phyloP scores from a whole-genome alignment of 2,113 vertebrate genomes.

The Pardalotus punctatus region DNA sequence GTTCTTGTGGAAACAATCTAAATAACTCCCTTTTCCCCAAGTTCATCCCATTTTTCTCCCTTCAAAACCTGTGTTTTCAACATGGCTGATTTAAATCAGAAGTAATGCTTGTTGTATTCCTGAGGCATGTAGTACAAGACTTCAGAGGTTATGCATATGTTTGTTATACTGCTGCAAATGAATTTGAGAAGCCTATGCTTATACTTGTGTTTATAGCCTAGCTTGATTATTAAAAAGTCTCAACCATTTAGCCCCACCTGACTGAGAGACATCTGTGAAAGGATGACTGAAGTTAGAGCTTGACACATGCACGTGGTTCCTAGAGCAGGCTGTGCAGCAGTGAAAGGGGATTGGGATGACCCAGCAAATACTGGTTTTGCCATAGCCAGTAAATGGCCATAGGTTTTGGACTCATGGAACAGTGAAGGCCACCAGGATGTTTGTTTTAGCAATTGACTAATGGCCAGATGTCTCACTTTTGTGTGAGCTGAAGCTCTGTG shows the following conservation, averaged over 20 bases:
- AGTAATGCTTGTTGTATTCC: not conserved
- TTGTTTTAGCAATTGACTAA: not conserved
- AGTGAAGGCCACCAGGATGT: not conserved
- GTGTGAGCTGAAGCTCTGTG: not conserved
- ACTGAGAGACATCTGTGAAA: not conserved
- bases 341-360: not conserved
- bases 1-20: not conserved
- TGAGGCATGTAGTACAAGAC: not conserved
- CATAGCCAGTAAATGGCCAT: not conserved
- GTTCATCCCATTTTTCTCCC: not conserved
- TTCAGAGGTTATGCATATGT: not conserved
- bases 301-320: accelerated
- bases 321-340: not conserved
- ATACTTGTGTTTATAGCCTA: not conserved
- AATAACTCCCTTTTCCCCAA: not conserved
- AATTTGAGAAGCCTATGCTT: not conserved
- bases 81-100: not conserved
- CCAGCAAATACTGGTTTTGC: not conserved
- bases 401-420: not conserved
- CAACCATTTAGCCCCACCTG: not conserved
- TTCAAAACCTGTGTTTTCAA: not conserved
- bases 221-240: not conserved
- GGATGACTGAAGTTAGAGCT: not conserved
- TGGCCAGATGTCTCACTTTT: not conserved
- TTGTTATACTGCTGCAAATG: not conserved